Evolutionary conservation across 2,888 invertebrate species (phyloP).

Genomic region (Itoplectis maculator): DNA sequence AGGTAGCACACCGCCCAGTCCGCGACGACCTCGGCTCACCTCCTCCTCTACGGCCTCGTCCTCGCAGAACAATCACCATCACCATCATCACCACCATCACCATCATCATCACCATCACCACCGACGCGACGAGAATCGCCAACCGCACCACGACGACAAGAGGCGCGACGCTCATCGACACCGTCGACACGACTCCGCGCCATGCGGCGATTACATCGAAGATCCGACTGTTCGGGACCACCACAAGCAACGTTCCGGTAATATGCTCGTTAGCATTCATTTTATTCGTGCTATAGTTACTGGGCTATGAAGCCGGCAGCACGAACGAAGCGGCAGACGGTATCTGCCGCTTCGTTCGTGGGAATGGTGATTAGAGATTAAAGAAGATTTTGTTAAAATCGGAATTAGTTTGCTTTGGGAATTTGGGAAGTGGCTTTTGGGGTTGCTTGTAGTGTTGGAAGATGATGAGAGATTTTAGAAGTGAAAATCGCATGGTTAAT

Average conservation of each 20-base stretch:
- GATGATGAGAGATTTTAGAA: too few relatives aligned
- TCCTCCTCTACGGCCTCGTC: conserved; percentile 84
- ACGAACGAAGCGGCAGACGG: too few relatives aligned
- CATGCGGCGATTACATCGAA: conserved; percentile 79
- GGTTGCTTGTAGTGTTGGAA: too few relatives aligned
- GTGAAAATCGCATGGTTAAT: too few relatives aligned
- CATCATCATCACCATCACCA: conserved; percentile 74
- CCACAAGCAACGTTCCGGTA: conserved; percentile 72
- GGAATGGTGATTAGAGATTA: too few relatives aligned
- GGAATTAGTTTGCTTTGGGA: too few relatives aligned
- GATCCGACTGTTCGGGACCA: conserved; percentile 70
- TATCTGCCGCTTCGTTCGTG: too few relatives aligned
- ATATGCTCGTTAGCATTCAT: conserved; percentile 49
- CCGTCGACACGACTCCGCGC: conserved; percentile 81
- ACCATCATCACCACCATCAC: conserved; percentile 78
- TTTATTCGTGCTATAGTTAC: not conserved
- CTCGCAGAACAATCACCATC: conserved; percentile 80
- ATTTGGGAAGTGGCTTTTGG: too few relatives aligned
- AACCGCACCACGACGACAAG: conserved; percentile 71
- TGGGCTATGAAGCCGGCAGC: too few relatives aligned
- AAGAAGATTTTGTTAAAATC: too few relatives aligned
- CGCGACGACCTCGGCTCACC: conserved; percentile 83
- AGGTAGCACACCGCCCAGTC: conserved; percentile 84
- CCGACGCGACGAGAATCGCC: conserved; percentile 72
- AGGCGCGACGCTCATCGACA: conserved; percentile 74